Conservation (phyloP, 2,113 vertebrate genomes). For the Psilopsiagon aurifrons region DNA sequence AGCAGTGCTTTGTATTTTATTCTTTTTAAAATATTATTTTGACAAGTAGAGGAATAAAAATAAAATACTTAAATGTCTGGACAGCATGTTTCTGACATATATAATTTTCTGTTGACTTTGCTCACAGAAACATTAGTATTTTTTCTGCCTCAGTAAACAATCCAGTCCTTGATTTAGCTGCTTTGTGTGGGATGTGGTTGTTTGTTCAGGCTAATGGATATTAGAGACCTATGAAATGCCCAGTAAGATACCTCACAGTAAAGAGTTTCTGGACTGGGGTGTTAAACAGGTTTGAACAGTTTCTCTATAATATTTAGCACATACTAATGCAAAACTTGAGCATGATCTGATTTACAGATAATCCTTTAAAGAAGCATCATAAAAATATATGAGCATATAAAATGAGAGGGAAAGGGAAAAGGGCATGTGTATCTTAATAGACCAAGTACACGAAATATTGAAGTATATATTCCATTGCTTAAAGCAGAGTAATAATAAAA, state of each 20-base stretch:
- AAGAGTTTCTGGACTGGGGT: slow-evolving; percentile 14
- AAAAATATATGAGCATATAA: slow-evolving; percentile 52
- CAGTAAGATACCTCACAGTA: background rate
- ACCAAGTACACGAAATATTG: slow-evolving; percentile 4
- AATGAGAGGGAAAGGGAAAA: slow-evolving; percentile 47
- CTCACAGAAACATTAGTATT: slow-evolving; percentile 37
- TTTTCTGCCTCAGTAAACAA: slow-evolving; percentile 30
- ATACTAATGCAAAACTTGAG: slow-evolving; percentile 55
- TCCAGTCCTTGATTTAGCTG: slow-evolving; percentile 31
- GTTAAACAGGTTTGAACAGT: slow-evolving; percentile 53
- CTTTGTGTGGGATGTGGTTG: background rate
- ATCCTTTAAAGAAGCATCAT: slow-evolving; percentile 47
- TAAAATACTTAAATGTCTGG: slow-evolving; percentile 18
- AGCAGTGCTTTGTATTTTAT: slow-evolving; percentile 19
- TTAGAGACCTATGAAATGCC: slow-evolving; percentile 49
- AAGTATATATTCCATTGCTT: slow-evolving; percentile 22
- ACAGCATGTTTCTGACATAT: slow-evolving; percentile 11
- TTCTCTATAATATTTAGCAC: slow-evolving; percentile 53
- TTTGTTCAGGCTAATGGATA: slow-evolving; percentile 42
- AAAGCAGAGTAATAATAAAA: slow-evolving; percentile 37
- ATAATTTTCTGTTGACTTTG: slow-evolving; percentile 49
- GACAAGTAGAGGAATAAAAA: slow-evolving; percentile 28
- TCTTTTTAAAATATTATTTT: slow-evolving; percentile 48
- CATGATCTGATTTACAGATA: slow-evolving; percentile 55
- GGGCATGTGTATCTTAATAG: slow-evolving; percentile 23